Conservation (phyloP, 2,797 vertebrate genomes). For the Sarcoramphus papa region DNA sequence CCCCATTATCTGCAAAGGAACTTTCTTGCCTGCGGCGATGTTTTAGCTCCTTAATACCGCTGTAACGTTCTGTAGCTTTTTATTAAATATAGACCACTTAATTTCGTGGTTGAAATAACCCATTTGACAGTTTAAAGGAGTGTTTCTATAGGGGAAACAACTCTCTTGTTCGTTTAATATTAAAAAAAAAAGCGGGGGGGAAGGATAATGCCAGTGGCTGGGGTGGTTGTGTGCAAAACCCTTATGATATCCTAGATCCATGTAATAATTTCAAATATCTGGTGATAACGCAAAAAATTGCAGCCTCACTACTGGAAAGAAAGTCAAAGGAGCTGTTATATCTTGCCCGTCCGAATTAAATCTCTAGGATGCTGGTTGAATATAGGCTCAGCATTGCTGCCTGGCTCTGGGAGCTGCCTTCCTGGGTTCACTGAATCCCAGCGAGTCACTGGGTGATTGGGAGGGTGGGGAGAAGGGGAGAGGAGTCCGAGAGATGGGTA, state of each 20-base stretch:
- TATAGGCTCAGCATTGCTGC: neutral
- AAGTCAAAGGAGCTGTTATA: neutral
- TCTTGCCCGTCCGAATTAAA: too few species aligned
- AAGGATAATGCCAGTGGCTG: neutral
- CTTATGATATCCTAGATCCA: accelerated
- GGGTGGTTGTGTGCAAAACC: neutral
- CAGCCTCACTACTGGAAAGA: neutral
- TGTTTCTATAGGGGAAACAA: neutral
- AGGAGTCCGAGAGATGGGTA: accelerated
- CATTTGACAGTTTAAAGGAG: neutral
- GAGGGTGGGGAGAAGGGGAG: neutral
- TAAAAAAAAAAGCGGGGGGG: accelerated
- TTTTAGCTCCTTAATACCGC: neutral
- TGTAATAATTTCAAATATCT: neutral
- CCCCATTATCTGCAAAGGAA: neutral
- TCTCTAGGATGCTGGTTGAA: neutral
- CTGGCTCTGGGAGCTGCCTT: neutral
- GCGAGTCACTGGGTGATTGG: accelerated
- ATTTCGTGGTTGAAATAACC: neutral
- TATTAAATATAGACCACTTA: neutral
- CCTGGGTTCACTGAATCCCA: accelerated
- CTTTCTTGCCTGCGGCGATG: neutral
- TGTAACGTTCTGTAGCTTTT: neutral
- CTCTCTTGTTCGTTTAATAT: neutral
- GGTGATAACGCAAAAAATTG: neutral